Base-by-base conservation (phyloP, 2,888 invertebrate genomes). In the Labia minor region DNA sequence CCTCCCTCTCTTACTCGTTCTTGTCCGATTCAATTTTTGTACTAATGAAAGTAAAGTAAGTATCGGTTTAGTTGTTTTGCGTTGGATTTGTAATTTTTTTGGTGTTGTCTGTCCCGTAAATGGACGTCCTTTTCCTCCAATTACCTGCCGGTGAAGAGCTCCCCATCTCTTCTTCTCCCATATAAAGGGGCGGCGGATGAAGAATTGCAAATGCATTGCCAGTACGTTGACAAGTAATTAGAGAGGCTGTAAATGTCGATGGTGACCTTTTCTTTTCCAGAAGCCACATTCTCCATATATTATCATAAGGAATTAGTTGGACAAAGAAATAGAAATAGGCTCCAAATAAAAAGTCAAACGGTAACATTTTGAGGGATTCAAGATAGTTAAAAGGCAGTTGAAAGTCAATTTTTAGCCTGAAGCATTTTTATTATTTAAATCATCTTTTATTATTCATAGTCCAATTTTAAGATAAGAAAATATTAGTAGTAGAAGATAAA, bases 221-320 rank as follows among this genome's bases (percentile, higher is more conserved):
- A 49, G 49, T 49, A 4, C n/a, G 3, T 49, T 49, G 49, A 49
- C 49, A 49, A 49, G 49, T 49, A 49, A 49, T 49, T 49, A 49
- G 49, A 49, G 16, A 49, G 49, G n/a, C 49, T 49, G 49, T 49
- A 49, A 49, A 8, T 49, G 49, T 49, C 49, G 3, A 4, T 49
- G 49, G 49, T 49, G 49, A 49, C 49, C 49, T 49, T 49, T 49
- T 49, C 49, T 49, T 49, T 49, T 49, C 16, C 49, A 49, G 49
- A 8, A 49, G 14, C 14, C 14, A 49, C 49, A 49, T 49, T 49
- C 49, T 49, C 49, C 49, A 49, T 49, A 49, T 49, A 49, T 49
- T 49, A 49, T 10, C 49, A 49, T 49, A 49, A 49, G 49, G 49
- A 49, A 49, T 49, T 49, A 49, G 49, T 49, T 49, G 49, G 49